Evolutionary conservation across 2,797 vertebrate species (phyloP), one percentile per base, ranked within the genome.

Genomic region (Mormyrus hasselquistii): DNA sequence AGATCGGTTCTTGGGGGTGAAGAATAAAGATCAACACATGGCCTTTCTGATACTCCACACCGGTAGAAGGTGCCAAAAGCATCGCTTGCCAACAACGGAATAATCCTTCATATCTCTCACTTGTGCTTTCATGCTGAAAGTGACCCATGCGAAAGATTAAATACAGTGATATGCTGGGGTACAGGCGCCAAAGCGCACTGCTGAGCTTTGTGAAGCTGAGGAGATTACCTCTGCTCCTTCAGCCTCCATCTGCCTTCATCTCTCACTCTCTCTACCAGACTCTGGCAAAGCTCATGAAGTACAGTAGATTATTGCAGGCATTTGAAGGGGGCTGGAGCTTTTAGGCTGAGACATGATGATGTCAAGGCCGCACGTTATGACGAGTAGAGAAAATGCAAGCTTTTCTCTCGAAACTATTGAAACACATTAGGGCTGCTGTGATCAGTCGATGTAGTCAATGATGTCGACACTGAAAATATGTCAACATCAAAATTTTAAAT

Each of bases 61-160:
- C 53, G 53, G 76, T 55, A 83, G 50, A 34, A 85, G 89, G 38
- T 89, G 89, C 53, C 88, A 87, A 57, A 90, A 92, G 91, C 91
- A 87, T 87, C 92, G 90, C 92, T 89, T 93, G 93, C 92, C 93
- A 91, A 93, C 93, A 93, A 94, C 92, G 92, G 91, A 91, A 94
- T 95, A 94, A 95, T 95, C 93, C 93, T 44, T 90, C 88, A 49
- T 94, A 94, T 95, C 93, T 92, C 90, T 93, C 91, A 92, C 92
- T 91, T 82, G 89, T 90, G 53, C 91, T 92, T 92, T 91, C 89
- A 91, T 92, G 79, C 90, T 89, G 90, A 90, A 91, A 90, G 65
- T 84, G 90, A 91, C 92, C 38, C 87, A 88, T 92, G 92, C 88
- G 22, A 89, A 90, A 92, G 93, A 95, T 94, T 93, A 94, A 93